A percentile compares a stretch with the other conserved stretches of the same genome.
These are phyloP conservation scores for Fulmarus glacialis DNA, from an alignment of 2,113 vertebrate genomes.

Conservation along the genomic window DNA sequence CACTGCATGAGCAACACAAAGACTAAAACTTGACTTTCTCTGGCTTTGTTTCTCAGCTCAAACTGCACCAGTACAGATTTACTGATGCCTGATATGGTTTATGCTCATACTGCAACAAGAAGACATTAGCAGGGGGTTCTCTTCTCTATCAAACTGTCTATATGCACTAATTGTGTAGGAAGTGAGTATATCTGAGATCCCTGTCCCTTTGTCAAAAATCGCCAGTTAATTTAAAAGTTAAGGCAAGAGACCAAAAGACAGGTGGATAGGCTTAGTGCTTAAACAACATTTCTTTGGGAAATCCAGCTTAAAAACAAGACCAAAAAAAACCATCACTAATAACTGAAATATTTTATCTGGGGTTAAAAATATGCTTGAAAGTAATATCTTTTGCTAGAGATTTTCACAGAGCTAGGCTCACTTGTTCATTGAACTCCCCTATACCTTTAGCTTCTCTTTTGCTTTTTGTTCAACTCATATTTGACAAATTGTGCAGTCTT, in stretches of 20 bases:
- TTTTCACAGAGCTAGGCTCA: neutral
- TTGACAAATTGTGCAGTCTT: constrained; percentile 4
- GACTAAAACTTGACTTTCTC: neutral
- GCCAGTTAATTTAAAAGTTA: neutral
- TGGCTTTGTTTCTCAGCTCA: neutral
- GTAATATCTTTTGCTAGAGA: neutral
- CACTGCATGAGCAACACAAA: neutral
- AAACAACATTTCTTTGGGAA: neutral
- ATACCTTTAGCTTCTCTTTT: neutral
- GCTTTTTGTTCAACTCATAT: neutral
- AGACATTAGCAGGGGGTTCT: neutral
- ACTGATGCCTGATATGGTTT: neutral
- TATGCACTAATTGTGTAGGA: neutral
- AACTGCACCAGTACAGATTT: neutral
- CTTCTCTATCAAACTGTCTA: neutral
- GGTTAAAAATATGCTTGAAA: neutral
- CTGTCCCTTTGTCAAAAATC: neutral
- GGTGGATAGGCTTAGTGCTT: neutral
- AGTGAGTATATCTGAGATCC: neutral
- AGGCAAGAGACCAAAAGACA: neutral
- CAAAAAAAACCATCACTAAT: neutral
- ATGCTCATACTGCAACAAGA: neutral
- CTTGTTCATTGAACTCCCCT: neutral
- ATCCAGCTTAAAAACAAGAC: neutral
- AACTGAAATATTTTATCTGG: neutral